Base-by-base conservation (phyloP, 2,113 vertebrate genomes). In the Macquaria australasica region DNA sequence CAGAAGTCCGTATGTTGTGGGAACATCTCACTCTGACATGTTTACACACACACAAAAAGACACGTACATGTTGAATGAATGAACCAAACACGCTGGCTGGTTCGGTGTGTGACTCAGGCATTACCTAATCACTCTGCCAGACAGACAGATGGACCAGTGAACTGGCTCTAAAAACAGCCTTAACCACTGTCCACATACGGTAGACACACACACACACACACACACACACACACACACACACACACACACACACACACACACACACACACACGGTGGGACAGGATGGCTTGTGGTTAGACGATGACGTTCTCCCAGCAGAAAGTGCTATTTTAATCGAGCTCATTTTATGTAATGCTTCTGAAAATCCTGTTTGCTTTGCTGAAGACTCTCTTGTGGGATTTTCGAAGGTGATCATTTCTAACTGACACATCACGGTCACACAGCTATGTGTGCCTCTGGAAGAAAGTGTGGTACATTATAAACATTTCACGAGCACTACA, bases 111-210 rank as follows among this genome's bases (percentile, higher is more conserved):
- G 91, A 92, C 87, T 91, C 88, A 76, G 63, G 66, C 84, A 23
- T 86, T 77, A 81, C 83, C 71, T 70, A 79, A 91, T 78, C 83
- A 64, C 68, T 68, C 72, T 55, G 74, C 84, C 81, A 90, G 89
- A 87, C 90, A 75, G 86, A 83, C 86, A 85, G 84, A 93, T 85
- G 88, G 91, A 90, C 72, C 34, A 66, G 62, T 59, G 80, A 76
- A 87, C 74, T 28, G 11, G 25, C 82, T 79, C 87, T 86, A 74
- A 84, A 87, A 88, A 89, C 66, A 75, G 73, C 86, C 79, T 75
- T 64, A 75, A 91, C 87, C 80, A 18, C 76, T 39, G 84, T 75
- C 77, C 77, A 14, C 82, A 31, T 51, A 73, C 9, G 43, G 67
- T 11, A 31, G 25, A 31, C 21, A 18, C 41, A 45, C 64, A 45